Evolutionary conservation across 64 coral and sea anemone genomes (phyloP), one percentile per base, ranked within the genome.

Genomic region (Dendrophyllia cribrosa): DNA sequence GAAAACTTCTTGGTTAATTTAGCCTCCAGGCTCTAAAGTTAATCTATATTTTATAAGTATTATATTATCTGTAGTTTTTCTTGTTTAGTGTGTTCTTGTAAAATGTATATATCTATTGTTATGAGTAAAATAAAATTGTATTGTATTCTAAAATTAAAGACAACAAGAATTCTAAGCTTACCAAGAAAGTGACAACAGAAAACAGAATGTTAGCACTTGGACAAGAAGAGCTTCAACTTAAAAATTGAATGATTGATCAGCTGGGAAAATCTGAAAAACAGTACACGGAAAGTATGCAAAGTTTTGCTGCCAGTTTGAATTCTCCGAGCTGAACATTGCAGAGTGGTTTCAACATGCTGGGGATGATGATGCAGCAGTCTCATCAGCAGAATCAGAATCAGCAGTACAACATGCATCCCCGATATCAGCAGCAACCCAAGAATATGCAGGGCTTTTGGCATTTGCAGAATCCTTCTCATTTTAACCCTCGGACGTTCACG

Each of bases 361-460:
- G 89, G 72, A 85, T 84, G 78, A 85, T 92, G 78, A 84, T 85
- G 89, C 89, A 92, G 22, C 87, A 89, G 72, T n/a, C n/a, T n/a
- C n/a, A n/a, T n/a, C n/a, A n/a, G n/a, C n/a, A n/a, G n/a, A 89
- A 72, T 89, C 87, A 43, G 19, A 90, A 79, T 79, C 77, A 52
- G 22, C 48, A 90, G 45, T 80, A 90, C 88, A 90, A 90, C 88
- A 81, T 78, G 19, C 88, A 90, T 77, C 76, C 76, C 76, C 88
- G 79, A 90, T 90, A 90, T 81, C 88, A 90, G 88, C 88, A 90
- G 74, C 88, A 90, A 90, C 88, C 88, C 76, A 66, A 78, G n/a
- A 49, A 80, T 80, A 43, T 79, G 49, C 43, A 47, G 16, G 88
- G 34, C 24, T 26, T 77, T 89, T 89, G 88, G 88, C 66, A 87